Base-by-base conservation (phyloP, 2,888 invertebrate genomes). In the Drosophila melanocephala region DNA sequence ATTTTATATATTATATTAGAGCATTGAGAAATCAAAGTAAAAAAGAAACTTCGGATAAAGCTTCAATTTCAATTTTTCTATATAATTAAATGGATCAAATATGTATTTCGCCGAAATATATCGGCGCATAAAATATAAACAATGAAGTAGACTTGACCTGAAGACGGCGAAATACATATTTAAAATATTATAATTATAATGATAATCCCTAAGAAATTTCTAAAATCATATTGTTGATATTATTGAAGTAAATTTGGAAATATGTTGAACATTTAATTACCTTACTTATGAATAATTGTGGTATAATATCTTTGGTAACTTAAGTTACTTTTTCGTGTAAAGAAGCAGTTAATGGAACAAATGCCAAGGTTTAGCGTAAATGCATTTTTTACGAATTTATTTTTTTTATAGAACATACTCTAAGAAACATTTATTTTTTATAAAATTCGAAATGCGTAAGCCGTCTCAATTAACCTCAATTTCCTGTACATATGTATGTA, bases 31-130 rank as follows among this genome's bases (percentile, higher is more conserved):
- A 44, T 22, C 12, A 22, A 5, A 44, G 22, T 22, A 44, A 5
- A 5, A 1, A 0, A 22, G 0, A 42, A n/a, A 22, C 5, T 22
- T 22, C n/a, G 1, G 4, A 2, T 10, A n/a, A 42, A 5, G 42
- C 2, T 5, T 42, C 1, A n/a, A 42, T 0, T 10, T n/a, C 0
- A 4, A n/a, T 10, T n/a, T 10, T n/a, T 19, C 9, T 0, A 4
- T n/a, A n/a, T 42, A n/a, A n/a, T 42, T 1, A 42, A n/a, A n/a
- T 35, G 2, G 0, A 44, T 44, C 12, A 22, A 22, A 44, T 2
- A 22, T 1, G 5, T 22, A 2, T 12, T 44, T 10, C 4, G 4
- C 33, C 33, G 10, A 33, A 33, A 33, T 3, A 33, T 33, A 33
- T 12, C 4, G 33, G 10, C 12, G 33, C 12, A 33, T 33, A 33